Evolutionary conservation across 2,113 vertebrate genomes (phyloP).

Genomic region (Sylvicapra grimmia): DNA sequence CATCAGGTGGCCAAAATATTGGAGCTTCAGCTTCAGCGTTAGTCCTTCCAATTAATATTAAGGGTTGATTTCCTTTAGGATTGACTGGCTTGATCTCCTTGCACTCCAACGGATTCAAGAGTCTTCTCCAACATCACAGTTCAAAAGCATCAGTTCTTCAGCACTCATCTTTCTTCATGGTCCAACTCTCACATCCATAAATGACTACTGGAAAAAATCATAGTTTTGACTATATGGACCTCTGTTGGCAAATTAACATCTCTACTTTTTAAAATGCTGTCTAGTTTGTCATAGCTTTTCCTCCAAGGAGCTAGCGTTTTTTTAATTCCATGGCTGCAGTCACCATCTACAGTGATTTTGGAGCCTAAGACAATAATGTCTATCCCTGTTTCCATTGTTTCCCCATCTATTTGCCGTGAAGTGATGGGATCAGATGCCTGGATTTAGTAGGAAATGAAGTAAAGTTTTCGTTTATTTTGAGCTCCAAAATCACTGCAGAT

Average conservation of each 20-base stretch:
- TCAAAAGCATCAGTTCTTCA: background rate
- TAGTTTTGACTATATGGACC: background rate
- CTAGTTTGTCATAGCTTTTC: background rate
- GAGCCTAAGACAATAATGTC: background rate
- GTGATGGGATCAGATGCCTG: background rate
- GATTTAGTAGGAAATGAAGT: conserved; percentile 14
- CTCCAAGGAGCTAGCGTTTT: background rate
- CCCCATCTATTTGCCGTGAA: background rate
- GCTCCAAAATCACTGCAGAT: too few relatives aligned
- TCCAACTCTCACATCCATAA: background rate
- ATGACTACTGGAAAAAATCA: background rate
- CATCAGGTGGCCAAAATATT: background rate
- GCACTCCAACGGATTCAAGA: background rate
- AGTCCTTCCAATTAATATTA: background rate
- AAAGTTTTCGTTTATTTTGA: background rate
- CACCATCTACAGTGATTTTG: background rate
- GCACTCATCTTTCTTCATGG: background rate
- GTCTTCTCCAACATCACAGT: background rate
- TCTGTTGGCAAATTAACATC: background rate
- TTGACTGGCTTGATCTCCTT: background rate
- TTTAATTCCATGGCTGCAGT: background rate
- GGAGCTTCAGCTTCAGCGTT: background rate
- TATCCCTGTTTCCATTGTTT: background rate
- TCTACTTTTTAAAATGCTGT: background rate
- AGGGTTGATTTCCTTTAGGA: background rate